Conservation (phyloP, 1,140 invertebrate genomes). For the Eumaeus atala region DNA sequence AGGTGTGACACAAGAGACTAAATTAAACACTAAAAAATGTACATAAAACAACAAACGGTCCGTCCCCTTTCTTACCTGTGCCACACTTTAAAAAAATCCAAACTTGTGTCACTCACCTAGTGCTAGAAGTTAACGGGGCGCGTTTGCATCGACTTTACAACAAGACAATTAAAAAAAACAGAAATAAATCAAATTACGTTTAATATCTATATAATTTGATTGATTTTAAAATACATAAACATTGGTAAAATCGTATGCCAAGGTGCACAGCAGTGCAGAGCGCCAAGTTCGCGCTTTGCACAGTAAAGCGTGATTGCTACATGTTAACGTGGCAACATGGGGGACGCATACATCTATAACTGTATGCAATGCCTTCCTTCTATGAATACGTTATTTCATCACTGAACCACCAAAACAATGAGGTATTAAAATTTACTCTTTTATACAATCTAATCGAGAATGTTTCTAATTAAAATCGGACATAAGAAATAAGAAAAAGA, state of each 20-base stretch:
- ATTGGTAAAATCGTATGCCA: neutral
- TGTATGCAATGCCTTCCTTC: too few species aligned
- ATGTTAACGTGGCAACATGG: too few species aligned
- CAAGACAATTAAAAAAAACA: neutral
- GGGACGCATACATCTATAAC: too few species aligned
- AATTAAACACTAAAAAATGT: constrained; percentile 22
- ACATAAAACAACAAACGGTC: constrained; percentile 23
- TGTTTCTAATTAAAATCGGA: too few species aligned
- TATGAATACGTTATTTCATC: too few species aligned
- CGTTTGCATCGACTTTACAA: constrained; percentile 20
- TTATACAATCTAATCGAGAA: too few species aligned
- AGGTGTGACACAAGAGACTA: constrained; percentile 60
- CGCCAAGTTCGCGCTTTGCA: too few species aligned
- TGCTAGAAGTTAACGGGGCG: constrained; percentile 14
- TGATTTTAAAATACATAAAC: constrained; percentile 17
- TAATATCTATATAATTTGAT: constrained; percentile 15
- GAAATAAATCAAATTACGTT: constrained; percentile 14
- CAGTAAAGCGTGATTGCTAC: too few species aligned
- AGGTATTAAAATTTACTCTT: too few species aligned
- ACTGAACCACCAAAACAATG: too few species aligned
- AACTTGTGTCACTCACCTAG: constrained; percentile 71
- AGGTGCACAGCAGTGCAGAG: too few species aligned
- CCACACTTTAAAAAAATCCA: constrained; percentile 55
- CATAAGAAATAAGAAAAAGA: too few species aligned
- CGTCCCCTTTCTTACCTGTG: constrained; percentile 67